These are phyloP conservation scores for Hypotaenidia okinawae DNA, from an alignment of 2,797 vertebrate species.

Conservation along the genomic window DNA sequence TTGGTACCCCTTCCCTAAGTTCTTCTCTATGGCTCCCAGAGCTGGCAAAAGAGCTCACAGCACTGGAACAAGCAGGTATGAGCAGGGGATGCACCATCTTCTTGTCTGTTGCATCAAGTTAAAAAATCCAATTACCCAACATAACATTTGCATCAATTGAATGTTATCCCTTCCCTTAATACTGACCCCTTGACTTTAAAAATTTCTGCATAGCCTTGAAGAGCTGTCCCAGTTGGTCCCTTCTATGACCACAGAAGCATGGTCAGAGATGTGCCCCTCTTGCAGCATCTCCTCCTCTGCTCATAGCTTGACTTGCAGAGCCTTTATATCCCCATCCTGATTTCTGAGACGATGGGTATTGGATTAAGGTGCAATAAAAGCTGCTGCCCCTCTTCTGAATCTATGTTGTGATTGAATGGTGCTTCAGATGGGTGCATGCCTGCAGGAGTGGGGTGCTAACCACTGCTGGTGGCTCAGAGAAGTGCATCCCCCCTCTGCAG, in stretches of 20 bases:
- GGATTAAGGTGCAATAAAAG: not conserved
- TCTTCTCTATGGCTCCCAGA: not conserved
- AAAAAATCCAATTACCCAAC: not conserved
- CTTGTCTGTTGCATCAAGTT: not conserved
- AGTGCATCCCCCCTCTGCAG: rapidly evolving
- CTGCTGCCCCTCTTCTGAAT: not conserved
- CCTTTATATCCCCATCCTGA: not conserved
- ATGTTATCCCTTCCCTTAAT: not conserved
- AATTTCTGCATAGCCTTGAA: rapidly evolving
- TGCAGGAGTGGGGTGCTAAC: rapidly evolving
- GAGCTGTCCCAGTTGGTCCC: not conserved
- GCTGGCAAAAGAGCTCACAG: not conserved
- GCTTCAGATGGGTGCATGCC: not conserved
- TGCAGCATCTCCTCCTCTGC: not conserved
- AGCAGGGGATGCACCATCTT: not conserved
- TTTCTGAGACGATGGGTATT: not conserved
- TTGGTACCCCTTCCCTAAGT: not conserved
- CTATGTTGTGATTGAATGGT: too few species aligned
- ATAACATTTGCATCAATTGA: not conserved
- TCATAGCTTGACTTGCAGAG: not conserved
- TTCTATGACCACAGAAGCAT: not conserved
- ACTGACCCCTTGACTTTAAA: not conserved
- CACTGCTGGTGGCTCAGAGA: not conserved
- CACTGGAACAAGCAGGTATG: not conserved
- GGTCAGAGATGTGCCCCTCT: not conserved